Evolutionary conservation across 2,113 vertebrate genomes (phyloP).

Genomic region (Petromus typicus): DNA sequence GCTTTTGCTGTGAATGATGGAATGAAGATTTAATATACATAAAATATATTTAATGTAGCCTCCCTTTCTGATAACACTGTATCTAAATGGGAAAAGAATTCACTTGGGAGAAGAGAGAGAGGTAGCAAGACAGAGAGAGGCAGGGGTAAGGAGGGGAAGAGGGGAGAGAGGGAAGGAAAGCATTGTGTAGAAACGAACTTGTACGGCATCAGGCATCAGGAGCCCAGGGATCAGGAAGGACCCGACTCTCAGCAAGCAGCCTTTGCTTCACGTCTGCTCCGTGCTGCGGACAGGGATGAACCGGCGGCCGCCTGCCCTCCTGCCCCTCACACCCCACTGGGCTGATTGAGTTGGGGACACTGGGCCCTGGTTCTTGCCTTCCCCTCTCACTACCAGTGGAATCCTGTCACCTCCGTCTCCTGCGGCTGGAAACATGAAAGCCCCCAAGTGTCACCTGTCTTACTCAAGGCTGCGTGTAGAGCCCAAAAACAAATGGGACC

Average conservation of each 20-base stretch:
- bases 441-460: neutral
- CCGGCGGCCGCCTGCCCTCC: neutral
- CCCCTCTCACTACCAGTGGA: accelerated
- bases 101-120: slow-evolving; percentile 38
- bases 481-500: neutral
- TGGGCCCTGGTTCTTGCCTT: accelerated
- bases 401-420: neutral
- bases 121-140: no score
- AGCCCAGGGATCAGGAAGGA: neutral
- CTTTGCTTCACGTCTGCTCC: neutral
- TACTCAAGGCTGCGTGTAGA: neutral
- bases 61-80: slow-evolving; percentile 59
- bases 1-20: slow-evolving; percentile 47
- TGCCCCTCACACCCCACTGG: neutral
- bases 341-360: neutral
- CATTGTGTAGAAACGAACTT: neutral
- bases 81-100: slow-evolving; percentile 45
- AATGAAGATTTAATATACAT: slow-evolving; percentile 41
- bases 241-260: neutral
- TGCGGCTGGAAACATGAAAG: neutral
- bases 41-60: neutral
- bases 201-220: no score
- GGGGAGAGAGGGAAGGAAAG: accelerated
- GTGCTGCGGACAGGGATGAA: neutral
- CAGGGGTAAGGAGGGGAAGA: neutral